Conservation (phyloP, 2,797 vertebrate species). For the Poecilia velifera region DNA sequence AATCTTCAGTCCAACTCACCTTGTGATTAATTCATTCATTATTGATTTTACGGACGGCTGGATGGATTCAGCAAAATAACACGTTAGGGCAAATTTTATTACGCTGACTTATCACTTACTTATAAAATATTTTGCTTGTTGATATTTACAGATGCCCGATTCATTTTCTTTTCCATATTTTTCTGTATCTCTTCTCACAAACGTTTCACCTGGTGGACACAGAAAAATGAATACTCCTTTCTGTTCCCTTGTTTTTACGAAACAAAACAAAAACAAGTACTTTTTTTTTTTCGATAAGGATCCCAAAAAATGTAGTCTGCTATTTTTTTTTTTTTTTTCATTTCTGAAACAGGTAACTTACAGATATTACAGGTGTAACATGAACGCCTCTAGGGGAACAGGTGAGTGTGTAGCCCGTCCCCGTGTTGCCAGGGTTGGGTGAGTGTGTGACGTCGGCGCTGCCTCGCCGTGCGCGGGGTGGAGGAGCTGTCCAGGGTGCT, state of each 20-base stretch:
- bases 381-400: background rate
- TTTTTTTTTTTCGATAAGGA: background rate
- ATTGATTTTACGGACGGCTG: too few relatives aligned
- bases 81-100: background rate
- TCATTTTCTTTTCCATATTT: background rate
- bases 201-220: background rate
- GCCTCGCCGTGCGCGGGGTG: slow-evolving; percentile 15
- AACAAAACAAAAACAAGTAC: background rate
- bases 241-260: background rate
- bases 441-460: slow-evolving; percentile 24
- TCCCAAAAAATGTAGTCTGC: background rate
- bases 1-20: background rate
- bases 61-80: background rate
- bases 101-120: background rate
- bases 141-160: background rate
- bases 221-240: background rate
- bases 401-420: background rate
- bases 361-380: background rate
- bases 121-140: background rate
- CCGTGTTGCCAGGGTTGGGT: background rate
- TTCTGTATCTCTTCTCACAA: background rate
- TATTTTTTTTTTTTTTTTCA: background rate
- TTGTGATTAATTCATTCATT: background rate
- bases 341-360: background rate
- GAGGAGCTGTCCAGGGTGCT: slow-evolving; percentile 66